These are phyloP conservation scores for Diadegma fenestrale DNA, from an alignment of 2,888 invertebrate genomes.

Conservation along the genomic window DNA sequence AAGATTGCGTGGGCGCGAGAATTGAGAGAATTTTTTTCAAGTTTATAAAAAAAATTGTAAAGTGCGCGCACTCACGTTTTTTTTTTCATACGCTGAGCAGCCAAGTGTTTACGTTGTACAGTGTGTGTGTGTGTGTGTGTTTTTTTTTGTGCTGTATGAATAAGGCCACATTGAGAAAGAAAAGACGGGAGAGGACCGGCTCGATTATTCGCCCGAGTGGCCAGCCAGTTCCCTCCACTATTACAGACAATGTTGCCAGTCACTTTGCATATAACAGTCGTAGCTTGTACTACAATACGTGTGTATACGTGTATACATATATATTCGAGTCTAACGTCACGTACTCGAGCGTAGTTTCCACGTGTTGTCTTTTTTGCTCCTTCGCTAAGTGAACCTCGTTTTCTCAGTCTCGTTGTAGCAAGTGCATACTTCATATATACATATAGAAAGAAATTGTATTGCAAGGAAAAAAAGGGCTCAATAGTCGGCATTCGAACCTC, in stretches of 20 bases:
- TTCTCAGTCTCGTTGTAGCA: constrained; percentile 41
- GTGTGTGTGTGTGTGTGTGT: too few relatives aligned
- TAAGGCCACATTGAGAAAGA: constrained; percentile 58
- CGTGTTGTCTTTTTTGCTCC: constrained; percentile 51
- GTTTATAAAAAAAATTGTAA: background rate
- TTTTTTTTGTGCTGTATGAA: constrained; percentile 44
- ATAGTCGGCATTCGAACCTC: background rate
- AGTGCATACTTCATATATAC: constrained; percentile 6
- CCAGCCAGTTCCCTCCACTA: constrained; percentile 71
- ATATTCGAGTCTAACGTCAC: constrained; percentile 36
- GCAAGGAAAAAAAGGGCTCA: constrained; percentile 11
- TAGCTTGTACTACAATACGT: background rate
- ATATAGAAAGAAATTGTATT: too few relatives aligned
- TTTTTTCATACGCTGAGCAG: background rate
- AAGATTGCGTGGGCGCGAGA: background rate
- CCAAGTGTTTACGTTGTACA: background rate
- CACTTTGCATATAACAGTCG: constrained; percentile 67
- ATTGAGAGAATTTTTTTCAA: background rate
- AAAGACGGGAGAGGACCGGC: constrained; percentile 58
- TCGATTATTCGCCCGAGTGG: constrained; percentile 76
- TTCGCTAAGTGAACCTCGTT: constrained; percentile 31
- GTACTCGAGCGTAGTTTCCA: constrained; percentile 59
- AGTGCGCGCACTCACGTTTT: background rate
- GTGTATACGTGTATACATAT: background rate
- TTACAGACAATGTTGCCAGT: constrained; percentile 69